Evolutionary conservation across 2,113 vertebrate species (phyloP).

Genomic region (Seriola quinqueradiata): DNA sequence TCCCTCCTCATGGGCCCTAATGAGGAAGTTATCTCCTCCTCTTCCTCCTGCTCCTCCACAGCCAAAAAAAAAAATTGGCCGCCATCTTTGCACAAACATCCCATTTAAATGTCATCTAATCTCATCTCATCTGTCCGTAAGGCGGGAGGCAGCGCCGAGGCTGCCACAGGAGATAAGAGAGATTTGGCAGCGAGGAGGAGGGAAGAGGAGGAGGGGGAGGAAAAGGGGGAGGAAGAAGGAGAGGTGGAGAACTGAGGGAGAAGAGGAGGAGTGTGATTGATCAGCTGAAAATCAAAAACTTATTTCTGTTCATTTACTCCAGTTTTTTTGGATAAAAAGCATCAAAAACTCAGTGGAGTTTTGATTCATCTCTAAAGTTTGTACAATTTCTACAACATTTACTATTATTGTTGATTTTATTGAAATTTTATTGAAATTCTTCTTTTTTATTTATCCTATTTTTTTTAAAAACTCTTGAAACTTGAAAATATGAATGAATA

Average conservation of each 20-base stretch:
- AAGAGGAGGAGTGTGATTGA: not conserved
- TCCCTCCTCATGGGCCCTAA: slow-evolving; percentile 33
- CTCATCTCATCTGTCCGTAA: slow-evolving; percentile 60
- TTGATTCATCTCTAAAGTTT: not conserved
- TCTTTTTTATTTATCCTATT: too few species aligned
- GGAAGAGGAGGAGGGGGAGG: not conserved
- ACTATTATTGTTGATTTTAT: too few species aligned
- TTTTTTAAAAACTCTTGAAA: too few species aligned
- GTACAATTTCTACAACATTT: too few species aligned
- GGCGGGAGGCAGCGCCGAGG: slow-evolving; percentile 23
- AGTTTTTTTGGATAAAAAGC: not conserved
- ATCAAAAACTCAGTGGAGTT: not conserved
- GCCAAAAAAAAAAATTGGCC: slow-evolving; percentile 7
- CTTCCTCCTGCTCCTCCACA: not conserved
- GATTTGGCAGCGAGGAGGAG: slow-evolving; percentile 35
- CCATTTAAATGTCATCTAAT: slow-evolving; percentile 68
- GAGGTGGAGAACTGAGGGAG: not conserved
- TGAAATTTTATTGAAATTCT: too few species aligned
- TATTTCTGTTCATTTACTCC: not conserved
- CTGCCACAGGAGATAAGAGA: slow-evolving; percentile 50
- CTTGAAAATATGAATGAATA: too few species aligned
- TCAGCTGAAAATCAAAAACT: not conserved
- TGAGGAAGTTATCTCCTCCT: slow-evolving; percentile 54
- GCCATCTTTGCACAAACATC: slow-evolving; percentile 56
- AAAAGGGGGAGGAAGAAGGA: not conserved